These are phyloP conservation scores for Sylvietta virens DNA, from an alignment of 2,113 vertebrate genomes.

Conservation along the genomic window DNA sequence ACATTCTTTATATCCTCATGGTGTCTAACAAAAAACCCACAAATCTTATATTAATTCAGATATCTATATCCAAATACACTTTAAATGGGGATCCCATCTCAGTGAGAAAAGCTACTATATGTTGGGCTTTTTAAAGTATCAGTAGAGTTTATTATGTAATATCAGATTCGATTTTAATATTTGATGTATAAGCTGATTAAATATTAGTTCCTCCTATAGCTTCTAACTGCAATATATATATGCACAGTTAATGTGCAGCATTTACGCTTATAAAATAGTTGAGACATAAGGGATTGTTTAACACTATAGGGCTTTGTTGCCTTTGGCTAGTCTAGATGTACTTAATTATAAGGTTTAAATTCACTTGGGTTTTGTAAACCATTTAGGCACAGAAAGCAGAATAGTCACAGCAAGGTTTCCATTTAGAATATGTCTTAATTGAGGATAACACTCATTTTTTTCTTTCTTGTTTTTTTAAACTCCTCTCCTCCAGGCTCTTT, in stretches of 20 bases:
- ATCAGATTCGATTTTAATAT: constrained; percentile 7
- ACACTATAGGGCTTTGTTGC: not conserved
- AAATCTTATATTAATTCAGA: not conserved
- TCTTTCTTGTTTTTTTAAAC: not conserved
- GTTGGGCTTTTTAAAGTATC: not conserved
- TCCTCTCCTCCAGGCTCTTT: not conserved
- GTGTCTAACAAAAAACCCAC: not conserved
- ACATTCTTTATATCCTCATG: not conserved
- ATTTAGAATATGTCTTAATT: not conserved
- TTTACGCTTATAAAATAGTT: constrained; percentile 23
- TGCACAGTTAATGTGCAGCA: not conserved
- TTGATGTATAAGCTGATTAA: constrained; percentile 7
- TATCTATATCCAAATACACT: not conserved
- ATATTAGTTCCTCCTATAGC: not conserved
- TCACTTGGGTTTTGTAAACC: constrained; percentile 46
- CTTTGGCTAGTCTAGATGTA: constrained; percentile 30
- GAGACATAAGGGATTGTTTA: not conserved
- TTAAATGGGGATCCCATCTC: not conserved
- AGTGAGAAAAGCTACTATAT: not conserved
- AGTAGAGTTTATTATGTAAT: not conserved
- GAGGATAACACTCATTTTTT: not conserved
- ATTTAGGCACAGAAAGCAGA: constrained; percentile 10
- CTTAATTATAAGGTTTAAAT: constrained; percentile 34
- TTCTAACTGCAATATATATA: constrained; percentile 5
- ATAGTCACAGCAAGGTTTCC: not conserved